Evolutionary conservation across 2,888 invertebrate species (phyloP).

Genomic region (Campoletis raptor): DNA sequence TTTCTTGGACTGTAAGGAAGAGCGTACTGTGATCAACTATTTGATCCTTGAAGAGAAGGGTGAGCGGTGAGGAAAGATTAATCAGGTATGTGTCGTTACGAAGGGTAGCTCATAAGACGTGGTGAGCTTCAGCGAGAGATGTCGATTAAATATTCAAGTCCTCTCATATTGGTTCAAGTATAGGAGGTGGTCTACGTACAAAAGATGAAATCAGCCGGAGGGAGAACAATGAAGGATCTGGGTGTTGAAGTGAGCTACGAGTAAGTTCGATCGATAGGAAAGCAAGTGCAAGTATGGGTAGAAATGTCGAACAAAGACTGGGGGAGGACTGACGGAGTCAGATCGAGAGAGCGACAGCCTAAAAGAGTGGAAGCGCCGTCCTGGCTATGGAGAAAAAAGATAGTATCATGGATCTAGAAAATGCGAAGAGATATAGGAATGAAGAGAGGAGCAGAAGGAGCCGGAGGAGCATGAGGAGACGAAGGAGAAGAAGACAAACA

Average conservation of each 20-base stretch:
- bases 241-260: background rate
- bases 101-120: background rate
- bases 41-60: background rate
- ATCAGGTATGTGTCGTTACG: background rate
- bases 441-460: conserved; percentile 11
- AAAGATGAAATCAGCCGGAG: background rate
- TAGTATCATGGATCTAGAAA: conserved; percentile 12
- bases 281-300: conserved; percentile 12
- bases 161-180: background rate
- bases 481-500: background rate
- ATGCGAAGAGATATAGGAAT: conserved; percentile 9
- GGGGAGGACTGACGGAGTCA: background rate
- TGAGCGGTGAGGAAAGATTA: background rate
- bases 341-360: background rate
- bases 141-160: background rate
- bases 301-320: conserved; percentile 6
- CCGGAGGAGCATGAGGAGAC: background rate
- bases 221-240: background rate
- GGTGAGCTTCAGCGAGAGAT: background rate
- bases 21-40: background rate
- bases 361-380: conserved; percentile 25
- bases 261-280: background rate
- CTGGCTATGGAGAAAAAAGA: background rate
- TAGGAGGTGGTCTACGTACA: background rate
- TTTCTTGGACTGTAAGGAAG: background rate